Evolutionary conservation across 2,888 invertebrate genomes (phyloP).

Genomic region (Pandemis cinnamomeana): DNA sequence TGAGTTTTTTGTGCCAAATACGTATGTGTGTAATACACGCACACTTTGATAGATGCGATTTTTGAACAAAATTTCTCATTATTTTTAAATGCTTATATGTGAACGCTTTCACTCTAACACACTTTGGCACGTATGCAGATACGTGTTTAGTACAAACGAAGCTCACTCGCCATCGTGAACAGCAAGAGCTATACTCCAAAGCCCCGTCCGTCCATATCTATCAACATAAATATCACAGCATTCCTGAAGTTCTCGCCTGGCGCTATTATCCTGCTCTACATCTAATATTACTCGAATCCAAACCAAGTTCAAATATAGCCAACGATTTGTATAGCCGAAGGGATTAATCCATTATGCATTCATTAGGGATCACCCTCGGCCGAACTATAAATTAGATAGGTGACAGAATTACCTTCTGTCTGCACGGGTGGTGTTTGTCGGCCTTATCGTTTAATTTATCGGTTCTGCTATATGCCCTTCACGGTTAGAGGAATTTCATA

Average conservation of each 20-base stretch:
- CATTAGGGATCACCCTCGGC: slow-evolving; percentile 39
- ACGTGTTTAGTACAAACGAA: no score
- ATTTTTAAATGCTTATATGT: no score
- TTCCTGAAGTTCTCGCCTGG: not conserved
- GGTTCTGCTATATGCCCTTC: slow-evolving; percentile 21
- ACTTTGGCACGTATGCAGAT: no score
- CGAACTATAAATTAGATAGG: slow-evolving; percentile 41
- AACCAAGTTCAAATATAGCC: slow-evolving; percentile 21
- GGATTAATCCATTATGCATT: slow-evolving; percentile 41
- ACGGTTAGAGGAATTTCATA: not conserved
- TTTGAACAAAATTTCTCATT: no score
- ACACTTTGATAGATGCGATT: no score
- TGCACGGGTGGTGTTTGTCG: slow-evolving; percentile 16
- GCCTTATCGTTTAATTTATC: slow-evolving; percentile 37
- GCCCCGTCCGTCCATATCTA: no score
- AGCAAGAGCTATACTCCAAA: no score
- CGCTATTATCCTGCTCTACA: not conserved
- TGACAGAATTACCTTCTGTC: slow-evolving; percentile 40
- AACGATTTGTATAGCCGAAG: slow-evolving; percentile 35
- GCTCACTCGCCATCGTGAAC: no score
- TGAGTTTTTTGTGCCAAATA: no score
- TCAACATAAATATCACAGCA: not conserved
- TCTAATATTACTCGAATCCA: slow-evolving; percentile 6
- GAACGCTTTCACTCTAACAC: no score
- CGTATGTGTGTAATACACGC: no score